Conservation (phyloP, 2,888 invertebrate genomes). For the Cantharis rufa region DNA sequence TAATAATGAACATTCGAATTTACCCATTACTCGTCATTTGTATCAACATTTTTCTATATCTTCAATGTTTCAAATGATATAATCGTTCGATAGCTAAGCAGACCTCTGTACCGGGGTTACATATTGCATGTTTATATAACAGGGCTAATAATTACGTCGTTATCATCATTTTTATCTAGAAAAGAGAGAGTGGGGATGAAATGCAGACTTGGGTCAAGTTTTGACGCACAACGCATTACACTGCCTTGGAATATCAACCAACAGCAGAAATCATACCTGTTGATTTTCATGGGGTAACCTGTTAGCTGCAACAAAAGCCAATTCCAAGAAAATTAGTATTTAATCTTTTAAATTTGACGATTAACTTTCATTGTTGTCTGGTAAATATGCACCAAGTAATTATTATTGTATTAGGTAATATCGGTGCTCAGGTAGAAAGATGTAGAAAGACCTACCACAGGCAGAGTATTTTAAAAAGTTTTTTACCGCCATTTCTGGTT, state of each 20-base stretch:
- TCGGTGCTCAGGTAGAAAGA: background rate
- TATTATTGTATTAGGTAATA: background rate
- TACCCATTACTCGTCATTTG: too few species aligned
- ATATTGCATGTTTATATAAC: background rate
- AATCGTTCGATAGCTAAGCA: too few species aligned
- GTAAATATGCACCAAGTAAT: background rate
- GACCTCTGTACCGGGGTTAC: background rate
- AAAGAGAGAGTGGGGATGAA: background rate
- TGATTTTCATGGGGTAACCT: background rate
- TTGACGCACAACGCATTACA: background rate
- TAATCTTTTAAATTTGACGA: too few species aligned
- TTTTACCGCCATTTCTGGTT: too few species aligned
- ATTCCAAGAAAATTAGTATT: too few species aligned
- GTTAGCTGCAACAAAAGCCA: background rate
- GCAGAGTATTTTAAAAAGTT: background rate
- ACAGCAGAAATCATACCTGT: background rate
- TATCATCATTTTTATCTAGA: background rate
- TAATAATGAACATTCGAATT: too few species aligned
- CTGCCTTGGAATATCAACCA: background rate
- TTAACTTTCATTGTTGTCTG: too few species aligned
- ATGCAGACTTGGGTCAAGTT: background rate
- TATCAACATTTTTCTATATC: too few species aligned
- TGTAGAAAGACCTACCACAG: background rate
- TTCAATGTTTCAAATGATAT: too few species aligned
- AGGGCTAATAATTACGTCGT: background rate